Evolutionary conservation across 2,888 invertebrate species (phyloP), one percentile per base, ranked within the genome.

Genomic region (Andrena minutula): DNA sequence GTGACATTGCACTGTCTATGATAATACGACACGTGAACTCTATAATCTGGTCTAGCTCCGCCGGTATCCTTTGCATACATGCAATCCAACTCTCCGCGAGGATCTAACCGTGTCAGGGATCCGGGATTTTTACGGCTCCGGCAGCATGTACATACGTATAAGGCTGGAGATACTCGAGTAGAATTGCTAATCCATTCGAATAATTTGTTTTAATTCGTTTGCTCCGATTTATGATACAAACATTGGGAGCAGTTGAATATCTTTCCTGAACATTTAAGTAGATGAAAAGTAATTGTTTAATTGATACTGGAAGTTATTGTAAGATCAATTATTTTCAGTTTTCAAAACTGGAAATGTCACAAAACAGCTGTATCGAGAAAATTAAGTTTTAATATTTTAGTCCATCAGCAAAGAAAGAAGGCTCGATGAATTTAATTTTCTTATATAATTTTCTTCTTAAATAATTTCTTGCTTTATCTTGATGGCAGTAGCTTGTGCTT

Each of bases 1-100:
- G 87, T 87, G 87, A 88, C 87, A 88, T 88, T 84, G 88, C 84
- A 88, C 87, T 88, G 87, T 86, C 87, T 87, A 87, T 88, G 87
- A 88, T 87, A 87, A 87, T 87, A 85, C 87, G 85, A 86, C 87
- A 87, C 87, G 87, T 86, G 85, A 86, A 88, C 88, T 79, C 86
- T 79, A 85, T 88, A 85, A 87, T 87, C 85, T 85, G 83, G 73
- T 75, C 73, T 79, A 77, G 72, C 75, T 74, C 75, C 53, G 75
- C 63, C 75, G 82, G 71, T 78, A 73, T 76, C 75, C 68, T 56
- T 49, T 32, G 76, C 61, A 73, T 75, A 60, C 75, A 73, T 41
- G 66, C 77, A 75, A 74, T 77, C 81, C 63, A 61, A 53, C 60
- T 68, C 41, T 65, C 56, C 70, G 35, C 47, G 70, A 68, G 41